A percentile compares a stretch with the other conserved stretches of the same genome.
phyloP scores from a whole-genome alignment of 1,140 invertebrate species.

The Euura lappo region DNA sequence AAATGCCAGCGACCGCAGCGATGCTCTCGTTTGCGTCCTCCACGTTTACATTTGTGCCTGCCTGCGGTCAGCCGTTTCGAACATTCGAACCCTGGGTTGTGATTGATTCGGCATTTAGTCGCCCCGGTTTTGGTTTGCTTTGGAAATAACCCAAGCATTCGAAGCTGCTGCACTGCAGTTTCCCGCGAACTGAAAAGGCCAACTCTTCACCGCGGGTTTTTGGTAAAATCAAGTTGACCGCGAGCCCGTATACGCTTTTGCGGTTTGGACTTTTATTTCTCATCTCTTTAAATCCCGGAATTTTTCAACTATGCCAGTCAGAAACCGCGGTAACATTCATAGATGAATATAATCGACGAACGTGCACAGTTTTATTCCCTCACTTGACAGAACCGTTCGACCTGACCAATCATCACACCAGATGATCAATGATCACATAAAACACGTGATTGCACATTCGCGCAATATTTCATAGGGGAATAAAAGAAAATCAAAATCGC shows the following conservation, averaged over 20 bases:
- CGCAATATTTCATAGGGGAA: no score
- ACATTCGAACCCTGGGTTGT: slow-evolving; percentile 41
- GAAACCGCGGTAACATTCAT: no score
- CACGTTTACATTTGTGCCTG: not conserved
- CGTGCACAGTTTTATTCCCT: not conserved
- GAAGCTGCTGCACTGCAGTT: not conserved
- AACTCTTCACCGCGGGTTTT: not conserved
- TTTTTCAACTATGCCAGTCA: not conserved
- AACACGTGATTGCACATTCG: no score
- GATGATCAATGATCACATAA: no score
- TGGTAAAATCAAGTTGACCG: not conserved
- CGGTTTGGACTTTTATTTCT: not conserved
- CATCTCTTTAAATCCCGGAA: not conserved
- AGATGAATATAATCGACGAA: not conserved
- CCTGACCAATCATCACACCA: no score
- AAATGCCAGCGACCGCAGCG: not conserved
- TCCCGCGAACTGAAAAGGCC: slow-evolving; percentile 4
- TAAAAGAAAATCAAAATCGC: no score
- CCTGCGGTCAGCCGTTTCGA: slow-evolving; percentile 2
- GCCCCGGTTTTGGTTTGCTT: slow-evolving; percentile 50
- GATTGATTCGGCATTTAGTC: slow-evolving; percentile 52
- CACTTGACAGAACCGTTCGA: not conserved
- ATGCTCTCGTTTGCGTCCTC: not conserved
- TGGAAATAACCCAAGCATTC: slow-evolving; percentile 53
- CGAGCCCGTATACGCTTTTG: not conserved